Base-by-base conservation (phyloP, 2,113 vertebrate species). In the Mystacornis crossleyi region DNA sequence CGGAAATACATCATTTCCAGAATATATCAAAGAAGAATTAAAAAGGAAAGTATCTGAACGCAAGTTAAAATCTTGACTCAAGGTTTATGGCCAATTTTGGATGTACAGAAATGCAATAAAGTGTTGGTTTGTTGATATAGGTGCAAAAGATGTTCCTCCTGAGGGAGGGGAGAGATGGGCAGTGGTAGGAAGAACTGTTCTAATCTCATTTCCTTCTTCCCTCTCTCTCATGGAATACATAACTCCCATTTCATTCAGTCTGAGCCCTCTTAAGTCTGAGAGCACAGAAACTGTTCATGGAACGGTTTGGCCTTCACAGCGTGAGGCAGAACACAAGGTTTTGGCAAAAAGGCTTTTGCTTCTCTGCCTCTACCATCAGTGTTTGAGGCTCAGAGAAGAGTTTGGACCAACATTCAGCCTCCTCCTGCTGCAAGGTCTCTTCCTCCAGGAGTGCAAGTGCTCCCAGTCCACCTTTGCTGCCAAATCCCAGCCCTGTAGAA, bases 1-100 rank as follows among this genome's bases (percentile, higher is more conserved):
- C 8, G 36, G 95, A 97, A 96, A 83, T 45, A 86, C 85, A 90
- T 88, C 90, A 81, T 60, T 96, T 82, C 92, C 88, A 97, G 88
- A 92, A 51, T 31, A 36, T 8, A 94, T 33, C 62, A 25, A 77
- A 82, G 57, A 55, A 21, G 31, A 70, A 45, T 40, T 58, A 54
- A 53, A 58, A 89, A 43, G n/a, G 11, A 43, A 69, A 38, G 12
- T 9, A 69, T 88, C 66, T 40, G 47, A 78, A 71, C 14, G 29
- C 55, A 51, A 86, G 28, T 51, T 78, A 89, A 73, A 67, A 36
- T 40, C 71, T 45, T 10, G 14, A 54, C 72, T 90, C 60, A 31
- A 89, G 42, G n/a, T 66, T 90, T 86, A 55, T 4, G 36, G 67
- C 12, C 14, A 24, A 5, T 62, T 94, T 81, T 72, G 84, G 82